Evolutionary conservation across 2,888 invertebrate species (phyloP).

Genomic region (Norana najaformis): DNA sequence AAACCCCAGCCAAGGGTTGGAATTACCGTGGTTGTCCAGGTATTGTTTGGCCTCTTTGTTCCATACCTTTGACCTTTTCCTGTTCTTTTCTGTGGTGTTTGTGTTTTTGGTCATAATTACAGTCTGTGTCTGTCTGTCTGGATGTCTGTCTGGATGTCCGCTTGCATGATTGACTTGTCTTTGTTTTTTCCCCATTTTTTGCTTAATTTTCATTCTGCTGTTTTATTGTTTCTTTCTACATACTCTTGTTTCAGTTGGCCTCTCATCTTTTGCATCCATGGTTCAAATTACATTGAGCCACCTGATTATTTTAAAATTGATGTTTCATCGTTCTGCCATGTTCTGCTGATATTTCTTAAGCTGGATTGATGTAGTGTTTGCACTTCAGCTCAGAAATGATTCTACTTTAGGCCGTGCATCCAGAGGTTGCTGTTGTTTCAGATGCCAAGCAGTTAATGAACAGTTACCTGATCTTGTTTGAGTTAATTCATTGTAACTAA

Average conservation of each 20-base stretch:
- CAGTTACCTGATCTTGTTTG: neutral
- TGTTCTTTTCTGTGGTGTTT: neutral
- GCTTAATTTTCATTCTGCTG: neutral
- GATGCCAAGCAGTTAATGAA: no score
- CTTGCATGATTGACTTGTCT: neutral
- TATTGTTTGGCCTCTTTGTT: neutral
- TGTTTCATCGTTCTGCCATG: neutral
- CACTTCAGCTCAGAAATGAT: neutral
- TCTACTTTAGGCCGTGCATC: neutral
- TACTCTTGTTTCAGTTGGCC: neutral
- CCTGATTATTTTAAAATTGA: neutral
- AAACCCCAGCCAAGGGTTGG: slow-evolving; percentile 70
- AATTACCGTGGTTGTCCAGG: slow-evolving; percentile 38
- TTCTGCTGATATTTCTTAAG: neutral
- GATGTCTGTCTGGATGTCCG: neutral
- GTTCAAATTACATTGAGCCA: neutral
- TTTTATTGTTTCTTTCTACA: neutral
- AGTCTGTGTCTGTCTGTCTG: neutral
- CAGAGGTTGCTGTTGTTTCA: neutral
- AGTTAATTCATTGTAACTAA: neutral
- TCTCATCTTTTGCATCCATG: neutral
- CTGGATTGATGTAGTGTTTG: no score
- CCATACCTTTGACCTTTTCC: neutral
- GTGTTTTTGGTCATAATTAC: neutral
- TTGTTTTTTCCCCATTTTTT: no score